Conservation (phyloP, 1,140 invertebrate genomes). For the Drosophila melanica region DNA sequence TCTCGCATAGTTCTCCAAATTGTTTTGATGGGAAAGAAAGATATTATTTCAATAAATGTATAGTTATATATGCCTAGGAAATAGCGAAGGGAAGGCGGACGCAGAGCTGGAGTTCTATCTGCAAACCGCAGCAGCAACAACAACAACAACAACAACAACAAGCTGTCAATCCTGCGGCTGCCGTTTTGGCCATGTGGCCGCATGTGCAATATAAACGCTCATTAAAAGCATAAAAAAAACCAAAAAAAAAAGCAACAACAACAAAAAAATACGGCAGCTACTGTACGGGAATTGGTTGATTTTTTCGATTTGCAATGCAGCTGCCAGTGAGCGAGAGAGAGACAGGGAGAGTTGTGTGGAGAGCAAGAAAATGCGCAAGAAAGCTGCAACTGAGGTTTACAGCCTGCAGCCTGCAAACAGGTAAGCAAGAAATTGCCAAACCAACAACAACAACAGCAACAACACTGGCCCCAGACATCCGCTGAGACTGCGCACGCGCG, state of each 20-base stretch:
- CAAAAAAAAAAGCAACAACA: conserved; percentile 76
- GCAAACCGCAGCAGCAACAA: conserved; percentile 13
- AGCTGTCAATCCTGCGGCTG: conserved; percentile 9
- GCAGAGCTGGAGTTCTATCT: background rate
- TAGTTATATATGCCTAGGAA: background rate
- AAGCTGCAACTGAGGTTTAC: conserved; percentile 51
- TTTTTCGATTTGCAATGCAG: conserved; percentile 61
- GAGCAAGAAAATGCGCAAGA: conserved; percentile 54
- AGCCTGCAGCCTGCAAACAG: conserved; percentile 67
- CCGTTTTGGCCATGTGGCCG: conserved; percentile 25
- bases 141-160: conserved; percentile 3
- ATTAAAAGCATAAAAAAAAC: conserved; percentile 72
- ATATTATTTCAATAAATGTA: background rate
- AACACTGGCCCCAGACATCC: conserved; percentile 57
- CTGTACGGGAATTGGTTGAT: conserved; percentile 79
- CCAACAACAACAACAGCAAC: conserved; percentile 34
- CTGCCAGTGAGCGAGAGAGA: conserved; percentile 7
- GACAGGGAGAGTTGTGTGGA: conserved; percentile 6
- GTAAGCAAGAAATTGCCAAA: conserved; percentile 60
- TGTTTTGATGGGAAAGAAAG: conserved; percentile 16
- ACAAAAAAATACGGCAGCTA: conserved; percentile 65
- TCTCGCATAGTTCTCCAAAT: background rate
- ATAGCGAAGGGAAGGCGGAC: background rate
- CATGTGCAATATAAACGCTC: conserved; percentile 73
- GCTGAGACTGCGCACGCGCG: conserved; percentile 76